phyloP scores from a whole-genome alignment of 2,888 invertebrate genomes.

The Cephus nigrinus region DNA sequence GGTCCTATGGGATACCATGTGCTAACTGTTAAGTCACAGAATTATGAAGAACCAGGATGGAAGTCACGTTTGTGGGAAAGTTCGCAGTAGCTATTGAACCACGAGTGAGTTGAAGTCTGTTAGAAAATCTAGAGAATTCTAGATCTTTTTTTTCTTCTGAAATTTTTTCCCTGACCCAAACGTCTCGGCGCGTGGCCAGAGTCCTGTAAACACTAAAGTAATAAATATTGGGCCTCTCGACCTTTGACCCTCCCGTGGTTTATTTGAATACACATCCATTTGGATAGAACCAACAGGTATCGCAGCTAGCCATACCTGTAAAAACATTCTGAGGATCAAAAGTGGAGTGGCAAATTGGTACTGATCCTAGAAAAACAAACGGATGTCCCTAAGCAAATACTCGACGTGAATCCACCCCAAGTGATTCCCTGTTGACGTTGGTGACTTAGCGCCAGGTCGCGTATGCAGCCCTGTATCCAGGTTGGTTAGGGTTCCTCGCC shows the following conservation, averaged over 20 bases:
- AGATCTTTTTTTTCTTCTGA: background rate
- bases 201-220: background rate
- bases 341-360: conserved; percentile 24
- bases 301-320: background rate
- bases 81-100: background rate
- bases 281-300: background rate
- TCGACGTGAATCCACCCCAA: conserved; percentile 34
- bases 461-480: conserved; percentile 34
- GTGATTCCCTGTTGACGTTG: conserved; percentile 49
- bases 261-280: background rate
- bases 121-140: background rate
- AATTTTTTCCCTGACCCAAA: background rate
- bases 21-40: conserved; percentile 43
- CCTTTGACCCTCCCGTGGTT: background rate
- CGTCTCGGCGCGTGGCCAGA: background rate
- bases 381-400: conserved; percentile 54
- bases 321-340: background rate
- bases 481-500: conserved; percentile 26
- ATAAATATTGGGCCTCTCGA: background rate
- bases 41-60: conserved; percentile 36
- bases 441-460: conserved; percentile 54
- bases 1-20: conserved; percentile 29
- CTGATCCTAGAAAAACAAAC: conserved; percentile 43
- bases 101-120: background rate
- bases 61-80: conserved; percentile 34